These are phyloP conservation scores for Parnassius smintheus DNA, from an alignment of 2,888 invertebrate species.

Conservation along the genomic window DNA sequence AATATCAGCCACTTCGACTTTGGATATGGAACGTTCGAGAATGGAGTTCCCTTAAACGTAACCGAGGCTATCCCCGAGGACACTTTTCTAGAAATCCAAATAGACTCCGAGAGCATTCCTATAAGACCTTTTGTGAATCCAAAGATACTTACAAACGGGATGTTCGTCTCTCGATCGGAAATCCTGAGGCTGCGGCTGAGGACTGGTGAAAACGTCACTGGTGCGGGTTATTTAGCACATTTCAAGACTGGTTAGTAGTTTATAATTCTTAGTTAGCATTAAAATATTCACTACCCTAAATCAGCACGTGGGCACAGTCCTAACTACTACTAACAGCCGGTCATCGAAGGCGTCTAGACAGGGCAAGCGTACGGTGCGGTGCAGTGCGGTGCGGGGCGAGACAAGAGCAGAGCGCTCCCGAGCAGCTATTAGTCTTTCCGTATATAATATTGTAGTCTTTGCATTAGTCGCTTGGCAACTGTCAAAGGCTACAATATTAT, in stretches of 20 bases:
- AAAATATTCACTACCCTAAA: too few relatives aligned
- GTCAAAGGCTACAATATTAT: too few relatives aligned
- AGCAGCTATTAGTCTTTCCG: too few relatives aligned
- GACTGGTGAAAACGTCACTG: constrained; percentile 83
- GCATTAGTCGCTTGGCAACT: too few relatives aligned
- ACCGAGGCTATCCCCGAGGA: constrained; percentile 54
- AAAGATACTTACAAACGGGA: constrained; percentile 83
- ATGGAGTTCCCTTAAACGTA: constrained; percentile 61
- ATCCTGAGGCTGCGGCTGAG: constrained; percentile 82
- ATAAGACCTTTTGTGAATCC: constrained; percentile 81
- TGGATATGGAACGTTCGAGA: constrained; percentile 64
- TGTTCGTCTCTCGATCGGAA: constrained; percentile 84
- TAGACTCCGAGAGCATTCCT: constrained; percentile 76
- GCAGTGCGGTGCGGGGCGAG: too few relatives aligned
- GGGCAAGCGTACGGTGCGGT: too few relatives aligned
- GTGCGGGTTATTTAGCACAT: constrained; percentile 84
- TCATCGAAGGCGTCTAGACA: too few relatives aligned
- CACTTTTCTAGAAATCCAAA: constrained; percentile 79
- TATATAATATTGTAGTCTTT: too few relatives aligned
- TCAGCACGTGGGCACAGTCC: too few relatives aligned
- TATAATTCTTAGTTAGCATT: background rate
- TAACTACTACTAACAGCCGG: too few relatives aligned
- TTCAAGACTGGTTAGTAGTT: constrained; percentile 83
- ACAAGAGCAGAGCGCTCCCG: too few relatives aligned
- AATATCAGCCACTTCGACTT: constrained; percentile 84